phyloP scores from a whole-genome alignment of 2,888 invertebrate species.

The Tinea semifulvella region DNA sequence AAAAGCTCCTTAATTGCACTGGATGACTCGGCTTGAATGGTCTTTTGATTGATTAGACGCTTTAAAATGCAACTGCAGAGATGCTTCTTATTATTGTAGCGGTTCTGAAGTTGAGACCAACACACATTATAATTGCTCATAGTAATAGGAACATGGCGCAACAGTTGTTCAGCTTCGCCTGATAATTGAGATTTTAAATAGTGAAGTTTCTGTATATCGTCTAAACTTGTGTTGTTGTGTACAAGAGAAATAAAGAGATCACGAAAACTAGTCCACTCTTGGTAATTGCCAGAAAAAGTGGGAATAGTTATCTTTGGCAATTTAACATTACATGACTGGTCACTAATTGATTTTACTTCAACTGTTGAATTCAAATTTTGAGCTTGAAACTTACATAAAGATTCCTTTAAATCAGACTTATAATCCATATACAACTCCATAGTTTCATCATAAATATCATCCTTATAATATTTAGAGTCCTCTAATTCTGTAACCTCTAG shows the following conservation, averaged over 20 bases:
- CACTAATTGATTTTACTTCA: not conserved
- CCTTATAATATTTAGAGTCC: not conserved
- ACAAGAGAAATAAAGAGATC: conserved; percentile 14
- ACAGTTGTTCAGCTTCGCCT: conserved; percentile 17
- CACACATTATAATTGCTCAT: conserved; percentile 3
- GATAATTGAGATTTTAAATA: conserved; percentile 15
- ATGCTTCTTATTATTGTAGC: conserved; percentile 12
- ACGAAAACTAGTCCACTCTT: conserved; percentile 16
- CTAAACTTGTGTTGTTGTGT: conserved; percentile 8
- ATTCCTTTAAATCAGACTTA: not conserved
- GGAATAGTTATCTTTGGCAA: conserved; percentile 5
- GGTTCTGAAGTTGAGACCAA: conserved; percentile 7
- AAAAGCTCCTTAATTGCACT: conserved; percentile 11
- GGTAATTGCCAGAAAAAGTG: conserved; percentile 14
- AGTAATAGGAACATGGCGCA: not conserved
- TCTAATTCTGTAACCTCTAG: not conserved
- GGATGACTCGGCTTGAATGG: conserved; percentile 4
- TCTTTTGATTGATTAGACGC: conserved; percentile 8
- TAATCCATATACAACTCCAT: not conserved
- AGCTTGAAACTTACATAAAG: not conserved
- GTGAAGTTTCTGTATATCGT: conserved; percentile 15
- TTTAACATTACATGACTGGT: not conserved
- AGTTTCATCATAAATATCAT: not conserved
- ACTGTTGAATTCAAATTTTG: too few species aligned
- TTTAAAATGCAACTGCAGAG: conserved; percentile 12